A percentile compares a stretch with the other conserved stretches of the same genome.
These are phyloP conservation scores for Drosophila biarmipes DNA, from an alignment of 1,140 invertebrate species.

Conservation along the genomic window DNA sequence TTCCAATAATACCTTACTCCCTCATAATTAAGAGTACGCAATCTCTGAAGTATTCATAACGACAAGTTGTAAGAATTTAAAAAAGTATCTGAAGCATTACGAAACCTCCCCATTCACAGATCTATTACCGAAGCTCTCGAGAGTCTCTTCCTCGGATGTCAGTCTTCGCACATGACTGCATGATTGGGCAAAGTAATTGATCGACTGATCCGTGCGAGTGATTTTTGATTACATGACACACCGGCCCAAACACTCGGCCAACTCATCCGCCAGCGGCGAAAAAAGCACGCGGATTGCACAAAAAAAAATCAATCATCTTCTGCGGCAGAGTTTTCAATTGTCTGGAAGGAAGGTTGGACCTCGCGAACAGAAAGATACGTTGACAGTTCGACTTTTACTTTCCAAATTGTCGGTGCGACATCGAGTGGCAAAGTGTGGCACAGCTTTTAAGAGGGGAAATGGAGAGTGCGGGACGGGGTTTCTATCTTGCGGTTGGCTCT, in stretches of 20 bases:
- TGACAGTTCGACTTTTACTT: constrained; percentile 77
- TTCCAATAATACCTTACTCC: neutral
- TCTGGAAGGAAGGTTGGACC: constrained; percentile 42
- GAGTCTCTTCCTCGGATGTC: constrained; percentile 16
- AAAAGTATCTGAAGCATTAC: constrained; percentile 23
- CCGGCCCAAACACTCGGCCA: constrained; percentile 16
- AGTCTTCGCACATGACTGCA: constrained; percentile 55
- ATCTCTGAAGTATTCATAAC: neutral
- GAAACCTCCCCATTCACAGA: neutral
- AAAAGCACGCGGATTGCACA: constrained; percentile 26
- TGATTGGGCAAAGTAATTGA: constrained; percentile 76
- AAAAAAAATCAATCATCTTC: constrained; percentile 39
- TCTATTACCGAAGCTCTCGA: constrained; percentile 6
- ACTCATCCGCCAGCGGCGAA: constrained; percentile 19
- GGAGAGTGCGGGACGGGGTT: constrained; percentile 10
- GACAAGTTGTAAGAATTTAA: constrained; percentile 1
- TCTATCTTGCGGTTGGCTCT: constrained; percentile 57
- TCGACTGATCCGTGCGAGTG: constrained; percentile 72
- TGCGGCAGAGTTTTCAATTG: constrained; percentile 25
- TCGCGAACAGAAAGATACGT: constrained; percentile 28
- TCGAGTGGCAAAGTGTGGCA: constrained; percentile 37
- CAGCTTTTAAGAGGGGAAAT: neutral
- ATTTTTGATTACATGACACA: constrained; percentile 74
- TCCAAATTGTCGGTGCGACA: constrained; percentile 61
- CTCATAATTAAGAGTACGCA: neutral